Conservation (phyloP, 2,113 vertebrate species). For the Rhinopomastus cyanomelas region DNA sequence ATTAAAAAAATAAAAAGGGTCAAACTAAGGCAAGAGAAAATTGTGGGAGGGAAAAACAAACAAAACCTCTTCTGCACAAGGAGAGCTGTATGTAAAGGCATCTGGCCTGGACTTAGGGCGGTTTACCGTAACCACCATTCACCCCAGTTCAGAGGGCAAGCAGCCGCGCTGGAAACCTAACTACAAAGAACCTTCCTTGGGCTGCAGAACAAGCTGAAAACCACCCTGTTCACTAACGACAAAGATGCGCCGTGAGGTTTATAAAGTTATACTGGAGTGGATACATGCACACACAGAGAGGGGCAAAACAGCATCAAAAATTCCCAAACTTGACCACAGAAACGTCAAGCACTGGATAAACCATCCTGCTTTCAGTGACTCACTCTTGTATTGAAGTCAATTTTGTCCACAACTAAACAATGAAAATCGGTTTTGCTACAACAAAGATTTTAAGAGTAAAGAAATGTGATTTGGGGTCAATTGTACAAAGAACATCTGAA, state of each 20-base stretch:
- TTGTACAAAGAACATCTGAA: not conserved
- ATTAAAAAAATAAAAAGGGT: not conserved
- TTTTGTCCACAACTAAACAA: not conserved
- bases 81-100: not conserved
- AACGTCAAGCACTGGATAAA: not conserved
- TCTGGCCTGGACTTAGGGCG: not conserved
- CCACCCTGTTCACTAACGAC: not conserved
- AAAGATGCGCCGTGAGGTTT: rapidly evolving
- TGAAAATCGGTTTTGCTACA: not conserved
- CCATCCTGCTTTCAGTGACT: too few relatives aligned
- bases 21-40: not conserved
- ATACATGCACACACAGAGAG: not conserved
- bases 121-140: not conserved
- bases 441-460: not conserved
- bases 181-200: not conserved
- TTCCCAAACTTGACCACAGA: not conserved
- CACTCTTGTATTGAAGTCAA: not conserved
- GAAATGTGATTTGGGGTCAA: not conserved
- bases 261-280: not conserved
- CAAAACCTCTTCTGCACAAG: not conserved
- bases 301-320: not conserved
- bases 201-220: not conserved
- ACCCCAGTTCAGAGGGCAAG: not conserved
- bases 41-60: not conserved
- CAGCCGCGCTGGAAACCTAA: not conserved